Conservation (phyloP, 2,888 invertebrate genomes). For the Sisyra terminalis region DNA sequence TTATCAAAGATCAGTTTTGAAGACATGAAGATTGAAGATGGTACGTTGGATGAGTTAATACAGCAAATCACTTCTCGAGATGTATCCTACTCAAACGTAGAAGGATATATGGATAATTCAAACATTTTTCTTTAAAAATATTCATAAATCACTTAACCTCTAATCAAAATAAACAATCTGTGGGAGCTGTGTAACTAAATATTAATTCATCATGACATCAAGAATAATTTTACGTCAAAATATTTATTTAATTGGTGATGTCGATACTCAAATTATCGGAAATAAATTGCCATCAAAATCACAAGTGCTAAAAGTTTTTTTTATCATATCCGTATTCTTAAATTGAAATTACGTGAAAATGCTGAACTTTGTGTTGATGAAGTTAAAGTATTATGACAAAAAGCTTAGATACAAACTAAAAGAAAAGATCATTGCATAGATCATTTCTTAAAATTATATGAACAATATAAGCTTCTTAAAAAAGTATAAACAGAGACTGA, state of each 20-base stretch:
- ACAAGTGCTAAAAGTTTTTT: constrained; percentile 8
- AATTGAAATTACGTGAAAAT: constrained; percentile 6
- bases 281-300: constrained; percentile 7
- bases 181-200: background rate
- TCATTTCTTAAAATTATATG: constrained; percentile 6
- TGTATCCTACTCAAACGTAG: constrained; percentile 14
- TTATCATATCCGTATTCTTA: constrained; percentile 6
- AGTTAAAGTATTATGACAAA: constrained; percentile 6
- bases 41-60: constrained; percentile 13
- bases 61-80: constrained; percentile 15
- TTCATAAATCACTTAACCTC: background rate
- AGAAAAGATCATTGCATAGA: background rate
- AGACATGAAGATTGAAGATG: constrained; percentile 11
- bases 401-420: constrained; percentile 6
- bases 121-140: constrained; percentile 7
- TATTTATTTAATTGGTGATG: constrained; percentile 2
- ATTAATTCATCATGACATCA: background rate
- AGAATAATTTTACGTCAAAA: background rate
- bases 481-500: constrained; percentile 1
- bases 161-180: background rate
- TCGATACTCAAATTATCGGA: constrained; percentile 7
- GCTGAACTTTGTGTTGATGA: constrained; percentile 3
- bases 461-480: constrained; percentile 6
- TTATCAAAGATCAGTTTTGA: constrained; percentile 13
- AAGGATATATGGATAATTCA: constrained; percentile 12